Base-by-base conservation (phyloP, 2,888 invertebrate species). In the Drosophila demipolita region DNA sequence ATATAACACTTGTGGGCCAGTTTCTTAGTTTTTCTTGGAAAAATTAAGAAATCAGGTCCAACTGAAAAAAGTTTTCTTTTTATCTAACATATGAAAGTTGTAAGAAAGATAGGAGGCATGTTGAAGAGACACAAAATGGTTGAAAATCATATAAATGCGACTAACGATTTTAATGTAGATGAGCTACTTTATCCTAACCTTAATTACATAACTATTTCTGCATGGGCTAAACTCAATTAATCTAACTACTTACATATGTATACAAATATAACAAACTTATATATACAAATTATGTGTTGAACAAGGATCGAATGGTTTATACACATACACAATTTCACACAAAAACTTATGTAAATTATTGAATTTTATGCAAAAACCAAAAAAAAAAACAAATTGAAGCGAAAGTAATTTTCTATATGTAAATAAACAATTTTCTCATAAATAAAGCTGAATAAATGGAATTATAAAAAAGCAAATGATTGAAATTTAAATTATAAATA, bases 141-240 rank as follows among this genome's bases (percentile, higher is more conserved):
- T 86, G 61, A 71, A 81, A 86, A 83, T 83, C 83, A 77, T 81
- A 69, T 54, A 75, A 76, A 82, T 78, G 76, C 61, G 55, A 79
- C 52, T 57, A 73, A 80, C 73, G 84, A 83, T 79, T 85, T 83
- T 83, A 83, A 71, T 36, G 66, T 82, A 85, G 69, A 78, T 67
- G 61, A 70, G 62, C 67, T 76, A 75, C 58, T 54, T 61, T 65
- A 65, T 42, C 53, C 55, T 54, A 60, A 66, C 62, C 45, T 61
- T 52, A 72, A 58, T 62, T 35, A 49, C 54, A 63, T 49, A 62
- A 50, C 42, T 57, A 72, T 59, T 64, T 57, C 57, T 79, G 71
- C 68, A 67, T 65, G 57, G 58, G 60, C 40, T 54, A 57, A 66
- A 61, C 67, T 75, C 62, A 61, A 64, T 73, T 71, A 59, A 67